phyloP scores from a whole-genome alignment of 2,888 invertebrate genomes.

The Drosophila barbarae region DNA sequence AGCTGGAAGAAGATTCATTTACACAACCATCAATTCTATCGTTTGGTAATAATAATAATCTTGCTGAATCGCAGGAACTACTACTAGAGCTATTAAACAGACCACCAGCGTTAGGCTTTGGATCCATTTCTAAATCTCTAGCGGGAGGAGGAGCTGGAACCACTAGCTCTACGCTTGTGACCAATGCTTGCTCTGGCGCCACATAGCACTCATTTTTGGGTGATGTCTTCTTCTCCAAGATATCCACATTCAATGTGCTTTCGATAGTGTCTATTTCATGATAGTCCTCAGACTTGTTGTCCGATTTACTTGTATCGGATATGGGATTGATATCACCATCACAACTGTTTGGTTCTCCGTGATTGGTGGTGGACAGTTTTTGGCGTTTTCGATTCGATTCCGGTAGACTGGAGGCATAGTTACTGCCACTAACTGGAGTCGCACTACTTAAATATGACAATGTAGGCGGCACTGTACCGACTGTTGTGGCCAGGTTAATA shows the following conservation, averaged over 20 bases:
- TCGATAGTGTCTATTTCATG: conserved; percentile 2
- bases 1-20: conserved; percentile 60
- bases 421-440: conserved; percentile 15
- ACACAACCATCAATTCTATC: conserved; percentile 69
- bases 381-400: conserved; percentile 37
- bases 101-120: conserved; percentile 22
- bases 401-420: conserved; percentile 13
- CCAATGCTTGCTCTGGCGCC: conserved; percentile 66
- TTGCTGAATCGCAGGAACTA: conserved; percentile 30
- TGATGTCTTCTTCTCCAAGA: conserved; percentile 10
- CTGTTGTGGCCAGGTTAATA: conserved; percentile 21
- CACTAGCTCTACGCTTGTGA: conserved; percentile 66
- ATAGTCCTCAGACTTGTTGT: conserved; percentile 4
- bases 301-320: background rate
- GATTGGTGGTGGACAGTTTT: conserved; percentile 8
- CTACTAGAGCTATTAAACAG: conserved; percentile 22
- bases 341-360: conserved; percentile 5
- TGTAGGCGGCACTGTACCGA: conserved; percentile 13
- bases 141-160: conserved; percentile 50
- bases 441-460: conserved; percentile 13
- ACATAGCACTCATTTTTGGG: conserved; percentile 41
- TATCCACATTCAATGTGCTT: conserved; percentile 2
- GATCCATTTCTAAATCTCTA: background rate
- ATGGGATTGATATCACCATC: conserved; percentile 1
- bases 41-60: conserved; percentile 29